Base-by-base conservation (phyloP, 2,888 invertebrate species). In the Epirrhoe tristata region DNA sequence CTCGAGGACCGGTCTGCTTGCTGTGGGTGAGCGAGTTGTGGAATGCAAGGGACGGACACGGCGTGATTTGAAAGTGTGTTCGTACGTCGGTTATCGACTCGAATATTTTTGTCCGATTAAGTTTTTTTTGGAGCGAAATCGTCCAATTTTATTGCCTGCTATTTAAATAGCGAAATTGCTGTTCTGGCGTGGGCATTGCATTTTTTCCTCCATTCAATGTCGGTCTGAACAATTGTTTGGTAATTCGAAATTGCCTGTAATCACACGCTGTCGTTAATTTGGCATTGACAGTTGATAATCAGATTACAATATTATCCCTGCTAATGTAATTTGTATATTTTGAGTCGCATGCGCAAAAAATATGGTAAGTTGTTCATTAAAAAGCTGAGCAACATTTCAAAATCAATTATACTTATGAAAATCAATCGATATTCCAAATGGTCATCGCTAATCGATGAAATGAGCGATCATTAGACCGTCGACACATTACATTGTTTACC, bases 1-100 rank as follows among this genome's bases (percentile, higher is more conserved):
- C 85, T 87, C 85, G 83, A 85, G 76, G 93, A 93, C 93, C 92
- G 91, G 93, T 93, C 93, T 82, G 82, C 79, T 73, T 81, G 79
- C 90, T 93, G 91, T 93, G 92, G 93, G 93, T 93, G 92, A 93
- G 90, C 91, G 85, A 88, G 92, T 91, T 87, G 86, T 84, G 93
- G 93, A 92, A 93, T 93, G 93, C 88, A 89, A 81, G 82, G 82
- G 90, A 90, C 89, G 78, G 81, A 86, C 84, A 80, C 85, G 81
- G 81, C 81, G 83, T 85, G 86, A 89, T 91, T 91, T 90, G 90
- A 92, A 92, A 93, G 90, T 92, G 85, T 89, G 82, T 81, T 82
- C 81, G 78, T 82, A 80, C 79, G 79, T 80, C 78, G 81, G 82
- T 81, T 85, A 86, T 85, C 85, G 83, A 83, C 82, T 81, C 79